These are phyloP conservation scores for Tenthredo livida DNA, from an alignment of 2,888 invertebrate genomes.

Conservation along the genomic window DNA sequence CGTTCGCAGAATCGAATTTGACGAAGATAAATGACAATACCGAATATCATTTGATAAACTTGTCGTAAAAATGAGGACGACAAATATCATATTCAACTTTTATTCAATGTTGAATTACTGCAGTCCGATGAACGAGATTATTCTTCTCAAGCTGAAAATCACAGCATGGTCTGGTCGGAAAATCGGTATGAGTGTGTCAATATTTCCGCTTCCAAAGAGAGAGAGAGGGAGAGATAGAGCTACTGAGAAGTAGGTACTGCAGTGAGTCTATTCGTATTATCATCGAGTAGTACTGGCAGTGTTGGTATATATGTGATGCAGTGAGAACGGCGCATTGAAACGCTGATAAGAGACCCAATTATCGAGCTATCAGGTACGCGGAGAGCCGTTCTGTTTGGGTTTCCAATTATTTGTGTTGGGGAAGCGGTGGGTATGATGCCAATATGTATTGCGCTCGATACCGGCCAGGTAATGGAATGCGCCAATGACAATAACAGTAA, in stretches of 20 bases:
- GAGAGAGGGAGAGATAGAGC: not conserved
- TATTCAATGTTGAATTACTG: not conserved
- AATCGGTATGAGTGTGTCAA: not conserved
- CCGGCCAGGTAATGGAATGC: slow-evolving; percentile 36
- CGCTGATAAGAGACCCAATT: slow-evolving; percentile 78
- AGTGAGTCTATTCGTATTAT: slow-evolving; percentile 10
- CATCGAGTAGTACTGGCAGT: not conserved
- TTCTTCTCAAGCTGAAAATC: not conserved
- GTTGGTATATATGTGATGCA: slow-evolving; percentile 2
- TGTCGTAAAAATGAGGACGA: not conserved
- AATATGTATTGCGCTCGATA: slow-evolving; percentile 45
- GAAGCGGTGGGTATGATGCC: slow-evolving; percentile 30
- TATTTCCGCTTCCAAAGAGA: not conserved
- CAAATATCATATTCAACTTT: not conserved
- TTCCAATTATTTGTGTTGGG: slow-evolving; percentile 76
- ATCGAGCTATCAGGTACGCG: slow-evolving; percentile 75
- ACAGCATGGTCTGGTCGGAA: not conserved
- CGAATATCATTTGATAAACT: not conserved
- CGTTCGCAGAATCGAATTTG: not conserved
- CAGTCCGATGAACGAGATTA: not conserved
- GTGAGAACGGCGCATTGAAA: slow-evolving; percentile 63
- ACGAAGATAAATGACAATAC: not conserved
- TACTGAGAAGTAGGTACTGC: not conserved
- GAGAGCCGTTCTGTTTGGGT: slow-evolving; percentile 75
- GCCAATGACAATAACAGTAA: slow-evolving; percentile 1